Conservation (phyloP, 2,888 invertebrate genomes). For the Incurvaria masculella region DNA sequence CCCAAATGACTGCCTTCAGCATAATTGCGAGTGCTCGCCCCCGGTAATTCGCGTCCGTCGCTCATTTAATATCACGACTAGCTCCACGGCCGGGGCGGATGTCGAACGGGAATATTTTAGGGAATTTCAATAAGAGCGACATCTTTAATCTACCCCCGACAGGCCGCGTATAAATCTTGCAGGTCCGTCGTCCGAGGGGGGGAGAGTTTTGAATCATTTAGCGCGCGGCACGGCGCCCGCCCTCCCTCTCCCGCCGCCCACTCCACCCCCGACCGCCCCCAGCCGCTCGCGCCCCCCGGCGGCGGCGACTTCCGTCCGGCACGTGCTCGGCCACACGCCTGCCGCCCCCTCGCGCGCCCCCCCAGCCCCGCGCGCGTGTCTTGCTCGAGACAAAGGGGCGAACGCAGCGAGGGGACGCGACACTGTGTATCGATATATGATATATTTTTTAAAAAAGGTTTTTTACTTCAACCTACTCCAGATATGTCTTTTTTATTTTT, state of each 20-base stretch:
- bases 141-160: constrained; percentile 53
- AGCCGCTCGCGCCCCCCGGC: constrained; percentile 21
- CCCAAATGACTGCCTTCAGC: no score
- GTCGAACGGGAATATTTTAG: constrained; percentile 30
- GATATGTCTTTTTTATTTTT: no score
- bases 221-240: constrained; percentile 45
- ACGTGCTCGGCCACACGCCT: constrained; percentile 28
- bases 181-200: constrained; percentile 28
- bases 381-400: constrained; percentile 55
- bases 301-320: constrained; percentile 54
- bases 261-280: neutral
- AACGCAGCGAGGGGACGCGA: constrained; percentile 1
- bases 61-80: neutral
- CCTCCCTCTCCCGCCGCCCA: constrained; percentile 11
- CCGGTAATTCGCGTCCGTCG: no score
- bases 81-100: constrained; percentile 14
- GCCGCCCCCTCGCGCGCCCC: constrained; percentile 23
- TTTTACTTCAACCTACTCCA: no score
- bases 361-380: constrained; percentile 40
- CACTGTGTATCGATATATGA: no score
- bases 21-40: no score
- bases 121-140: constrained; percentile 51
- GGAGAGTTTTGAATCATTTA: constrained; percentile 56
- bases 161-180: constrained; percentile 55
- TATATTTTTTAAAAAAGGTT: no score